Evolutionary conservation across 2,113 vertebrate genomes (phyloP), one percentile per base, ranked within the genome.

Genomic region (Sturnus vulgaris): DNA sequence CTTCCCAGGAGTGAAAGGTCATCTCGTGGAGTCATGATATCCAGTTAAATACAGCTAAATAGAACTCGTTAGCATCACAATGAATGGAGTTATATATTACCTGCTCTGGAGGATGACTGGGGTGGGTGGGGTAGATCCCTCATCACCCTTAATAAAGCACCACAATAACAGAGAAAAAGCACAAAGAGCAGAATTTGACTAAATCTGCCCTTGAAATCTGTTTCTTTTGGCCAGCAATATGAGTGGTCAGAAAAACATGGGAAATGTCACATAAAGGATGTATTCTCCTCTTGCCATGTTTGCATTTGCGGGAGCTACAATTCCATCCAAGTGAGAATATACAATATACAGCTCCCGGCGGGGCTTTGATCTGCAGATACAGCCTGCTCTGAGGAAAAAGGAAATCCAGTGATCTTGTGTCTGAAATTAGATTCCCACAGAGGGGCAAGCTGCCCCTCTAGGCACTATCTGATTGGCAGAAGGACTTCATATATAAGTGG

Each of bases 41-140:
- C 98, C 98, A 97, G 97, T 98, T 98, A 98, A 98, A 98, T 97
- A 98, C 97, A 96, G 93, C 97, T 98, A 98, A 98, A 98, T 98
- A 98, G 98, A 98, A 97, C 97, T 86, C 95, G 96, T 98, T 98
- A 98, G 97, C 98, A 98, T 98, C 95, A 98, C 98, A 98, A 98
- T 98, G 97, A 98, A 96, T 85, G 88, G 95, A 96, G 97, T 98
- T 98, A 98, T 97, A 98, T 97, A 96, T 98, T 98, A 98, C 97
- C 96, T 97, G 97, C 95, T 96, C 96, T 96, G 95, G 93, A 96
- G 97, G 94, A 91, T n/a, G 95, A 82, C 95, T 96, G 94, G 96
- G 78, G 76, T 68, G 72, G 93, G 90, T 42, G 81, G 68, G 90
- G 55, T 69, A 94, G 96, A 95, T 96, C 94, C 94, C 86, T 96